phyloP scores from a whole-genome alignment of 2,888 invertebrate genomes.

The Agonopterix arenella region DNA sequence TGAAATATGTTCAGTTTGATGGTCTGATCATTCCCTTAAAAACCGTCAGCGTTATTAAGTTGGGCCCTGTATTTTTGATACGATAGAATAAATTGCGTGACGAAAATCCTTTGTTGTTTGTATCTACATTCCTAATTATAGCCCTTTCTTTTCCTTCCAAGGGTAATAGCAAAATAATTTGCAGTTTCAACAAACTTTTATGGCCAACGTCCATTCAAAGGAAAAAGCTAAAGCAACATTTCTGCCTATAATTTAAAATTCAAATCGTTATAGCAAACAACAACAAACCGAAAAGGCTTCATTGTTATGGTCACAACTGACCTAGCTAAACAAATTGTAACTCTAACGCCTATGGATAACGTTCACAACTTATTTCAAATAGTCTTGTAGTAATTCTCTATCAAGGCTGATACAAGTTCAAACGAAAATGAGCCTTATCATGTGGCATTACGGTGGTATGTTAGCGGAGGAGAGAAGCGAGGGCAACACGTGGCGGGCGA shows the following conservation, averaged over 20 bases:
- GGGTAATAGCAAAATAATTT: too few relatives aligned
- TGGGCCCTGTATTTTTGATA: too few relatives aligned
- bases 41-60: too few relatives aligned
- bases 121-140: too few relatives aligned
- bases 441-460: conserved; percentile 21
- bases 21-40: too few relatives aligned
- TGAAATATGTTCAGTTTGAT: too few relatives aligned
- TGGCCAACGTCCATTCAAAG: conserved; percentile 1
- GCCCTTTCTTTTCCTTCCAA: too few relatives aligned
- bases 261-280: conserved; percentile 26
- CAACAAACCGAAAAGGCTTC: conserved; percentile 20
- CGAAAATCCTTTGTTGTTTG: too few relatives aligned
- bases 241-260: conserved; percentile 31
- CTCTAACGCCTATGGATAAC: conserved; percentile 29
- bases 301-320: conserved; percentile 29
- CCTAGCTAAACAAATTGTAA: conserved; percentile 21
- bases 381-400: conserved; percentile 31
- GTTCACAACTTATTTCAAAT: conserved; percentile 29
- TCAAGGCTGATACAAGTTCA: conserved; percentile 41
- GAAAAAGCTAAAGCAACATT: conserved; percentile 15
- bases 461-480: conserved; percentile 20
- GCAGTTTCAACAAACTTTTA: too few relatives aligned
- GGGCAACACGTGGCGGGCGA: conserved; percentile 55
- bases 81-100: too few relatives aligned
- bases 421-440: conserved; percentile 34